phyloP scores from a whole-genome alignment of 1,140 invertebrate species.

The Trichonephila inaurata region DNA sequence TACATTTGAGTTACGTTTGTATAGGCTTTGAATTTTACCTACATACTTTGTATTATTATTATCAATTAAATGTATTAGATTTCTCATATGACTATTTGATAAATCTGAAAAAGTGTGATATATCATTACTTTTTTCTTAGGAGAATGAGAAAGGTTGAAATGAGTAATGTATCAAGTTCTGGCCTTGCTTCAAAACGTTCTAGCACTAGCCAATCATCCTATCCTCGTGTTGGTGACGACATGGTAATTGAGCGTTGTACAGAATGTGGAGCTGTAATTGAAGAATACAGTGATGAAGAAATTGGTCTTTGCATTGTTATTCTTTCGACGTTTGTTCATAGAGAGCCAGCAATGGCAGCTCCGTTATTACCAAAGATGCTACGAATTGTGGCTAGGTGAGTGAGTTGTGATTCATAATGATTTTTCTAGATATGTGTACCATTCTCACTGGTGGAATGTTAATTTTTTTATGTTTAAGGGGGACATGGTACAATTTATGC shows the following conservation, averaged over 20 bases:
- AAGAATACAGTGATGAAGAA: slow-evolving; percentile 98
- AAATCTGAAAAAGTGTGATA: background rate
- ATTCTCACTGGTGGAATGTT: background rate
- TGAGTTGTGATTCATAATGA: background rate
- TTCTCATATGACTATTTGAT: too few relatives aligned
- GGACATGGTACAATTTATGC: too few relatives aligned
- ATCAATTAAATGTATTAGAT: too few relatives aligned
- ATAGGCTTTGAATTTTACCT: too few relatives aligned
- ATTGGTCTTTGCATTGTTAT: slow-evolving; percentile 96
- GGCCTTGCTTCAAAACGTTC: slow-evolving; percentile 62
- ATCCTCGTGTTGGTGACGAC: slow-evolving; percentile 71
- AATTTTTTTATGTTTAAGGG: background rate
- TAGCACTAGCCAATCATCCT: slow-evolving; percentile 62
- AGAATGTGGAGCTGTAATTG: slow-evolving; percentile 85
- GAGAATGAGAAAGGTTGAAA: slow-evolving; percentile 69
- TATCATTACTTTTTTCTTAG: slow-evolving; percentile 1
- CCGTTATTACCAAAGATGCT: slow-evolving; percentile 95
- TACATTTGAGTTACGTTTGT: too few relatives aligned
- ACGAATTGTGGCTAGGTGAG: slow-evolving; percentile 91
- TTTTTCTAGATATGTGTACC: background rate
- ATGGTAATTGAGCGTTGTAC: slow-evolving; percentile 80
- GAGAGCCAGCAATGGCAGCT: slow-evolving; percentile 95
- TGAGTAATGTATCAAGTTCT: slow-evolving; percentile 30
- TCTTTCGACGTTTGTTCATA: slow-evolving; percentile 96
- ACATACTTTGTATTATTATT: too few relatives aligned